A percentile compares a stretch with the other conserved stretches of the same genome.
Conservation (phyloP, 2,113 vertebrate genomes). For the Vulpes vulpes region DNA sequence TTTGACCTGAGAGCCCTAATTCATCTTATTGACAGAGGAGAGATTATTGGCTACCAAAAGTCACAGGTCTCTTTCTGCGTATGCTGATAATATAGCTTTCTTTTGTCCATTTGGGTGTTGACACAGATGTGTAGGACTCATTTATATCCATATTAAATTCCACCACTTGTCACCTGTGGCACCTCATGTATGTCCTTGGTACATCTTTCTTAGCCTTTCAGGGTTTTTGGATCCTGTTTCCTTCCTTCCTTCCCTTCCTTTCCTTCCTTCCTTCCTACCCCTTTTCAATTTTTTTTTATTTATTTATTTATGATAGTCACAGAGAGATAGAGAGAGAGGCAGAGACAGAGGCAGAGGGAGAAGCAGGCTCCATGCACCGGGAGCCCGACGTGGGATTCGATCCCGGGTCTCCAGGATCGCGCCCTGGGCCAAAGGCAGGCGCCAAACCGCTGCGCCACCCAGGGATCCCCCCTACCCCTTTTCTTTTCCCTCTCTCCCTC, state of each 20-base stretch:
- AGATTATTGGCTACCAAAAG: neutral
- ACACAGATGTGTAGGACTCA: neutral
- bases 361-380: too few species aligned
- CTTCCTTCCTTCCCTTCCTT: neutral
- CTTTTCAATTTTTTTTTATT: too few species aligned
- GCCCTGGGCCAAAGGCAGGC: too few species aligned
- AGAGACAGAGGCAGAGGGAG: too few species aligned
- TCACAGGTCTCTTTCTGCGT: neutral
- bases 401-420: too few species aligned
- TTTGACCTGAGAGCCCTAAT: neutral
- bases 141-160: neutral
- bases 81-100: neutral
- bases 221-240: neutral
- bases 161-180: neutral
- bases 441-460: too few species aligned
- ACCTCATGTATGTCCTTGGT: neutral
- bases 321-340: too few species aligned
- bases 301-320: too few species aligned
- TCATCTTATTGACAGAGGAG: neutral
- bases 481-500: neutral
- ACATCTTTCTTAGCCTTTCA: neutral
- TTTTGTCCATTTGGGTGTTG: neutral
- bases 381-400: too few species aligned
- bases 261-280: accelerated
- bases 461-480: neutral